Evolutionary conservation across 2,888 invertebrate genomes (phyloP).

Genomic region (Mellilla xanthometata): DNA sequence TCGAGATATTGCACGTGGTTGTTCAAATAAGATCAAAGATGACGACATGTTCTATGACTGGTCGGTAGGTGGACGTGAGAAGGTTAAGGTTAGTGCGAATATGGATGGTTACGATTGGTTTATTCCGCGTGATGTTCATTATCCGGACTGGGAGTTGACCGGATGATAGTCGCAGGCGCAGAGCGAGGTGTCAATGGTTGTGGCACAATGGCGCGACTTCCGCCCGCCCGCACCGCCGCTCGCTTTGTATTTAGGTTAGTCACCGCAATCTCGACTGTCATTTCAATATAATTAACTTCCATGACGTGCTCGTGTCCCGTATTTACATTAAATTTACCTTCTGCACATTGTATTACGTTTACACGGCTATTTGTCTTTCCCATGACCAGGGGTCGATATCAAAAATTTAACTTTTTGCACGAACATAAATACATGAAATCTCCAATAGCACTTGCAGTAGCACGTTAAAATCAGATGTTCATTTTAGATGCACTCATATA

Average conservation of each 20-base stretch:
- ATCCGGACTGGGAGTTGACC: conserved; percentile 67
- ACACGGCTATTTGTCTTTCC: too few species aligned
- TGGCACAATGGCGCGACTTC: conserved; percentile 76
- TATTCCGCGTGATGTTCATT: conserved; percentile 24
- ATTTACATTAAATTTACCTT: conserved; percentile 31
- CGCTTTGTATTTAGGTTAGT: conserved; percentile 81
- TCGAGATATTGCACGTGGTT: conserved; percentile 14
- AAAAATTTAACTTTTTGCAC: too few species aligned
- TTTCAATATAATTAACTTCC: conserved; percentile 74
- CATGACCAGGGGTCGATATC: too few species aligned
- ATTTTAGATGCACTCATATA: too few species aligned
- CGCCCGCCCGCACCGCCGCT: conserved; percentile 59
- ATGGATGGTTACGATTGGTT: conserved; percentile 5
- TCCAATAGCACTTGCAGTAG: too few species aligned
- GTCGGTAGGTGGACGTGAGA: background rate
- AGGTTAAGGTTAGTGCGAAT: conserved; percentile 7
- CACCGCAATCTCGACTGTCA: conserved; percentile 75
- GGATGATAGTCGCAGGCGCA: conserved; percentile 54
- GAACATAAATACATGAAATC: too few species aligned
- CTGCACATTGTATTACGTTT: too few species aligned
- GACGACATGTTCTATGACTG: background rate
- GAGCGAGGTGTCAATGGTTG: conserved; percentile 80
- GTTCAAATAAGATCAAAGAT: conserved; percentile 7
- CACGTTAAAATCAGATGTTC: too few species aligned
- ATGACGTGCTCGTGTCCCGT: conserved; percentile 54